phyloP scores from a whole-genome alignment of 1,140 invertebrate species.

The Megalopta genalis region DNA sequence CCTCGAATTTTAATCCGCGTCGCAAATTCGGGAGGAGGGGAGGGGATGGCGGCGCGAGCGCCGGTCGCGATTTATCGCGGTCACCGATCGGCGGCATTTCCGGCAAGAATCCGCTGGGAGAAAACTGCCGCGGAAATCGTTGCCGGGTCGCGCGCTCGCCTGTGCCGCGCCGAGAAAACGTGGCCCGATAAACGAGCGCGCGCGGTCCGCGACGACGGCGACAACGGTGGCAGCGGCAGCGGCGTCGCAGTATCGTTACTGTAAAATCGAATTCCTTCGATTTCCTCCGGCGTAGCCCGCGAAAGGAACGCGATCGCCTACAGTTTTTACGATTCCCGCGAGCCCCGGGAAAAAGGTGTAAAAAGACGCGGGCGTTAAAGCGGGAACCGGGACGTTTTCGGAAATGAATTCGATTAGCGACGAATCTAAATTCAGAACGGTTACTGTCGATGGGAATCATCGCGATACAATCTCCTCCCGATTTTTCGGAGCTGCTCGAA shows the following conservation, averaged over 20 bases:
- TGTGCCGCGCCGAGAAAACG: no score
- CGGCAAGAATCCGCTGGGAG: background rate
- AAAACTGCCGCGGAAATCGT: background rate
- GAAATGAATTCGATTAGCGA: constrained; percentile 35
- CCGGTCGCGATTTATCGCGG: background rate
- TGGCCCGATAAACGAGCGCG: background rate
- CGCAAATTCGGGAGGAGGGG: background rate
- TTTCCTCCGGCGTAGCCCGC: no score
- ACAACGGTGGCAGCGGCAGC: no score
- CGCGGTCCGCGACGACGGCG: no score
- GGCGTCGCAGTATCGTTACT: background rate
- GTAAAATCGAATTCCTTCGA: background rate
- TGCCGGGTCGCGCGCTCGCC: background rate
- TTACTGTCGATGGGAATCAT: constrained; percentile 22
- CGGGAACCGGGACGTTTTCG: background rate
- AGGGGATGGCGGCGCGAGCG: no score
- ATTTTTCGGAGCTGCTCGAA: background rate
- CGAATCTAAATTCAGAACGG: constrained; percentile 17
- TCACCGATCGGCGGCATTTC: background rate
- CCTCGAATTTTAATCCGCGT: constrained; percentile 5
- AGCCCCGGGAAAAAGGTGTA: no score
- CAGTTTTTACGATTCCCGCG: background rate
- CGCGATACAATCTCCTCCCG: background rate
- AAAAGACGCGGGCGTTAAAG: background rate
- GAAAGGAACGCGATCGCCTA: background rate